phyloP scores from a whole-genome alignment of 2,113 vertebrate species.

The Microcebus ravelobensis region DNA sequence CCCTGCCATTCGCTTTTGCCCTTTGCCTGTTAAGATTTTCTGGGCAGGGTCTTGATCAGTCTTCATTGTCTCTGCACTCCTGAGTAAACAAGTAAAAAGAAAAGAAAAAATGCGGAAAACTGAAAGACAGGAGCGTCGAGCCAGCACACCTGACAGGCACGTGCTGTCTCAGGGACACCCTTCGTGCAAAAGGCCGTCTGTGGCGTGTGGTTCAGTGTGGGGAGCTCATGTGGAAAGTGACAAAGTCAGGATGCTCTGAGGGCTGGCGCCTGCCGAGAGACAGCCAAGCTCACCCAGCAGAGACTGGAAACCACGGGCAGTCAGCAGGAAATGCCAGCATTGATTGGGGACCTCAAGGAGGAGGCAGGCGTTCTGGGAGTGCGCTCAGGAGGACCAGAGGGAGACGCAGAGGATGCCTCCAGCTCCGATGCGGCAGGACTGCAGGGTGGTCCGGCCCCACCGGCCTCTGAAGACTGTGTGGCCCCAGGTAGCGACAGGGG shows the following conservation, averaged over 20 bases:
- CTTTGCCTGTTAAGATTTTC: not conserved
- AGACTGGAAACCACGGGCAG: fast-evolving
- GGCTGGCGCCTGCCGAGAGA: not conserved
- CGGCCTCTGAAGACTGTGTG: fast-evolving
- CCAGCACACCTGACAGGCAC: not conserved
- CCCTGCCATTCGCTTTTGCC: not conserved
- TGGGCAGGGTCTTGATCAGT: not conserved
- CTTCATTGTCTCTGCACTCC: not conserved
- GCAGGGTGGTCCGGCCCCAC: not conserved
- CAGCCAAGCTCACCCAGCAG: not conserved
- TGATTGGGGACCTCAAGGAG: not conserved
- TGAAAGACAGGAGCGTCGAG: not conserved
- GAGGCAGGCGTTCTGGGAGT: fast-evolving
- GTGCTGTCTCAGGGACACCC: not conserved
- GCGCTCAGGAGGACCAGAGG: not conserved
- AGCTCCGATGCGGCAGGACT: fast-evolving
- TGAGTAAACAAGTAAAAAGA: not conserved
- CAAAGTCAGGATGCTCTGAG: too few species aligned
- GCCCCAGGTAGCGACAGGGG: too few species aligned
- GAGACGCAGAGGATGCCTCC: fast-evolving
- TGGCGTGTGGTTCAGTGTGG: not conserved
- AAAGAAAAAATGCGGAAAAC: not conserved
- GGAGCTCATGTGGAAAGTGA: fast-evolving
- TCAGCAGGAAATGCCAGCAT: fast-evolving
- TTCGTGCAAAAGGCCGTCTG: not conserved